Percentiles rank a stretch among this genome's conserved stretches.
Conservation (phyloP, 2,797 vertebrate species). For the Pagetopsis macropterus region DNA sequence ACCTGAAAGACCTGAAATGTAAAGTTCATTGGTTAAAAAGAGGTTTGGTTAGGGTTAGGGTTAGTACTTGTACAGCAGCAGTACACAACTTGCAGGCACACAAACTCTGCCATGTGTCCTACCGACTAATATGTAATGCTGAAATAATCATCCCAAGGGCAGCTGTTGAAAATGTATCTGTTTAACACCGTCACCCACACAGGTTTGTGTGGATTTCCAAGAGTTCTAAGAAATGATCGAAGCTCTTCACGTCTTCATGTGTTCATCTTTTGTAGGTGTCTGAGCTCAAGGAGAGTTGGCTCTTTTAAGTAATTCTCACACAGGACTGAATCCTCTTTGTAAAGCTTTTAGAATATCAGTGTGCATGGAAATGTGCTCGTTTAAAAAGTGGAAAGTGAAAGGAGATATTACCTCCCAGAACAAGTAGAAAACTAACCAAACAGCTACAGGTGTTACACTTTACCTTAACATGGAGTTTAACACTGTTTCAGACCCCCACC, state of each 20-base stretch:
- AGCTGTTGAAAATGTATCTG: constrained; percentile 17
- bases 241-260: constrained; percentile 14
- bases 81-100: neutral
- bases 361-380: neutral
- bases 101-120: neutral
- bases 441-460: neutral
- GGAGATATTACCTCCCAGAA: neutral
- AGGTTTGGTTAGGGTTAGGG: neutral
- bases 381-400: neutral
- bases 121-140: constrained; percentile 1
- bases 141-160: constrained; percentile 6
- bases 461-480: neutral
- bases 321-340: neutral
- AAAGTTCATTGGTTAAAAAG: neutral
- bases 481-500: neutral
- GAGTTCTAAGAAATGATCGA: constrained; percentile 11
- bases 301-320: constrained; percentile 18
- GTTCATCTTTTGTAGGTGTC: constrained; percentile 12
- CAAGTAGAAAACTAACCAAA: neutral
- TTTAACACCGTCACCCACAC: constrained; percentile 14
- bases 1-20: no score
- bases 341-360: neutral
- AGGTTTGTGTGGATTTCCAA: neutral
- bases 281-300: constrained; percentile 25
- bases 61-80: neutral